These are phyloP conservation scores for Condylostylus longicornis DNA, from an alignment of 1,140 invertebrate species.

Conservation along the genomic window DNA sequence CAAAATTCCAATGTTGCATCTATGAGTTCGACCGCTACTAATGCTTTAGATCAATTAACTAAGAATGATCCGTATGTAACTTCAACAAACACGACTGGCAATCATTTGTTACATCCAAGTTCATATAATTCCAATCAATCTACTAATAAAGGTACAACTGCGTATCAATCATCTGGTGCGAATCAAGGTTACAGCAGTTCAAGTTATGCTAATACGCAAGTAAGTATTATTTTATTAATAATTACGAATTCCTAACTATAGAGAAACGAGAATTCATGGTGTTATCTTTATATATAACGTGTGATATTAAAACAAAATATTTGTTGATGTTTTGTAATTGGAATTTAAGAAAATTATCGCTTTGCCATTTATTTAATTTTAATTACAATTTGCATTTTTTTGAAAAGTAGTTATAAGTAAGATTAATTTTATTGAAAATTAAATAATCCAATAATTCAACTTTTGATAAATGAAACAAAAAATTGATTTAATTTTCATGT, in stretches of 20 bases:
- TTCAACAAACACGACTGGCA: slow-evolving; percentile 12
- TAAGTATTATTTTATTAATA: slow-evolving; percentile 3
- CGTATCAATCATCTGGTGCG: slow-evolving; percentile 20
- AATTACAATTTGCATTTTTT: too few species aligned
- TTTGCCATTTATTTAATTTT: too few species aligned
- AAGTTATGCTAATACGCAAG: slow-evolving; percentile 26
- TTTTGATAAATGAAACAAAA: too few species aligned
- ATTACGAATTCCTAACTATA: too few species aligned
- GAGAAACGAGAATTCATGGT: too few species aligned
- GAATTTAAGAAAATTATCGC: too few species aligned
- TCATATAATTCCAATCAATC: slow-evolving; percentile 20
- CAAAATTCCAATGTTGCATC: slow-evolving; percentile 6
- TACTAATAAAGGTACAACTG: slow-evolving; percentile 16
- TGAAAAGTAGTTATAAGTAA: too few species aligned
- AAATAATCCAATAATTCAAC: too few species aligned
- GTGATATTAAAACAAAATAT: not conserved
- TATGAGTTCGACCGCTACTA: slow-evolving; percentile 5
- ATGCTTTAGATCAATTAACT: slow-evolving; percentile 25
- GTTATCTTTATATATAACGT: not conserved
- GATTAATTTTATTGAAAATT: too few species aligned
- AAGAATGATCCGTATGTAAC: slow-evolving; percentile 29
- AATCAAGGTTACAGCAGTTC: slow-evolving; percentile 21
- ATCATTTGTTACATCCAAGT: too few species aligned
- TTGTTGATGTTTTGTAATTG: too few species aligned
- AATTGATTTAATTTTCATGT: too few species aligned